phyloP scores from a whole-genome alignment of 1,140 invertebrate species.

The Drosophila chauvacae region DNA sequence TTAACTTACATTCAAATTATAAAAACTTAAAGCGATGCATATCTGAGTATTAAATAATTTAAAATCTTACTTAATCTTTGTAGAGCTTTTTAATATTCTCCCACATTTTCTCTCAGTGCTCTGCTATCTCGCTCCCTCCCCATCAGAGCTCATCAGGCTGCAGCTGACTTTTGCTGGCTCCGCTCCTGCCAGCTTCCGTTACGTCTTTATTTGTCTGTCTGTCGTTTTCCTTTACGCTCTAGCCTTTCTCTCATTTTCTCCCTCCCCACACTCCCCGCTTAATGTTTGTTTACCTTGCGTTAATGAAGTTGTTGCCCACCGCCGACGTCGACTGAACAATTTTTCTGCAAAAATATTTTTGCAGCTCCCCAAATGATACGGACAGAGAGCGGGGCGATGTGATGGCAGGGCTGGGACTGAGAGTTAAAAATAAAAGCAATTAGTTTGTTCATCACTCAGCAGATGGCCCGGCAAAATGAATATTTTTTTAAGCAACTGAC shows the following conservation, averaged over 20 bases:
- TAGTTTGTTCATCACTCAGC: conserved; percentile 84
- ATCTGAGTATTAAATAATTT: not conserved
- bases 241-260: conserved; percentile 7
- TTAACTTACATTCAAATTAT: not conserved
- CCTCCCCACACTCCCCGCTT: conserved; percentile 42
- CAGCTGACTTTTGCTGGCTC: conserved; percentile 63
- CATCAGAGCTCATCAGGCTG: conserved; percentile 67
- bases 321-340: conserved; percentile 45
- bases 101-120: conserved; percentile 12
- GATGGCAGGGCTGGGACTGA: not conserved
- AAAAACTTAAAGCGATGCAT: not conserved
- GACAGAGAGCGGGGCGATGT: not conserved
- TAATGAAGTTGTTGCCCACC: conserved; percentile 80
- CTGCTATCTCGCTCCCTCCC: conserved; percentile 13
- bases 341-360: conserved; percentile 76
- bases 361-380: conserved; percentile 50
- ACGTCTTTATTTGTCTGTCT: conserved; percentile 80
- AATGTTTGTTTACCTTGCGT: conserved; percentile 84
- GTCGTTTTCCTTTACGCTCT: conserved; percentile 38
- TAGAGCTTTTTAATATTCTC: too few relatives aligned
- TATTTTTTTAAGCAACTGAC: conserved; percentile 63
- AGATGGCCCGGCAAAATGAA: conserved; percentile 77
- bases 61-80: too few relatives aligned
- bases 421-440: conserved; percentile 81
- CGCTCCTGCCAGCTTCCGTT: conserved; percentile 67